Evolutionary conservation across 2,888 invertebrate genomes (phyloP), one percentile per base, ranked within the genome.

Genomic region (Pheosia tremula): DNA sequence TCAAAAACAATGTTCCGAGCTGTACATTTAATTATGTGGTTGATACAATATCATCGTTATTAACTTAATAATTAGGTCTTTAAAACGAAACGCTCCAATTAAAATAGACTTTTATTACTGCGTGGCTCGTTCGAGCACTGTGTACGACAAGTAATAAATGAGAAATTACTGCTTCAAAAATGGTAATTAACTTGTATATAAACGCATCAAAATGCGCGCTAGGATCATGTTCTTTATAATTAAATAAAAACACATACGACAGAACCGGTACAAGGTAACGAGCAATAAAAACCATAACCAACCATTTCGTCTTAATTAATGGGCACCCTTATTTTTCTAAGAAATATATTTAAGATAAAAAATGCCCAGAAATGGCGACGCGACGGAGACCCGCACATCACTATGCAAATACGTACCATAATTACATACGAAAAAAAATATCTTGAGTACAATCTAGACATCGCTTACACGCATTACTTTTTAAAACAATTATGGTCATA

Each of bases 401-500:
- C 86, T 87, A 91, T 87, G 91, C 91, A 89, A 91, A 92, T 89
- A 88, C 76, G 59, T 73, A 77, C 82, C 86, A 85, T 90, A 89
- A 89, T 90, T 88, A 81, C 86, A 71, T 56, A 63, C 68, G 67
- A 69, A 80, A 83, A 11, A 81, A 55, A 61, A 64, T 88, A 92
- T 91, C 89, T 90, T 86, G 82, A 88, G 85, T 83, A 82, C 85
- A 80, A 91, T 92, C 90, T 84, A 76, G 81, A 80, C 86, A 86
- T 83, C 82, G 85, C 84, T 84, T 83, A 82, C 82, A 85, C 78
- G 81, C 80, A 81, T 89, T 91, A 90, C 90, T 91, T 91, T 89
- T 84, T 24, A 81, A 88, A 90, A 88, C 86, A 88, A 91, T 91
- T 90, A 91, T 88, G 88, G 83, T 88, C 80, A 89, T 90, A 89